These are phyloP conservation scores for Nipponia nippon DNA, from an alignment of 2,113 vertebrate genomes.

Conservation along the genomic window DNA sequence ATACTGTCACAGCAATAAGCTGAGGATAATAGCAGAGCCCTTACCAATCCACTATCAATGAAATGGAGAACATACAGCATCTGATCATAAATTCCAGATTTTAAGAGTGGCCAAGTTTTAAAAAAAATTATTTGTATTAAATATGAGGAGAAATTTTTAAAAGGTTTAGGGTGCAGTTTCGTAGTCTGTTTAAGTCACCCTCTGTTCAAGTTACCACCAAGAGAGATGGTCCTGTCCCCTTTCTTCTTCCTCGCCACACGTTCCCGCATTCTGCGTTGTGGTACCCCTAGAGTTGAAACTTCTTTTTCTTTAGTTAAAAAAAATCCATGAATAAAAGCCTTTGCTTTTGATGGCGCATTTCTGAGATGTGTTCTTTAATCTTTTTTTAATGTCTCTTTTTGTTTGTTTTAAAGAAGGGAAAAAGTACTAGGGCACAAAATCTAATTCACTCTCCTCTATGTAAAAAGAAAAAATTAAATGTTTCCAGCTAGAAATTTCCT, in stretches of 20 bases:
- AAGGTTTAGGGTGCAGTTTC: not conserved
- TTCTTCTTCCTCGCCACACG: not conserved
- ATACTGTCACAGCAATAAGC: not conserved
- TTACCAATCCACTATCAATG: not conserved
- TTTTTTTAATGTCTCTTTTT: not conserved
- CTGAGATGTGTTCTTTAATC: not conserved
- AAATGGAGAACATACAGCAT: not conserved
- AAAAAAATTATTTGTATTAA: not conserved
- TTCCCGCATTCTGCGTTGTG: not conserved
- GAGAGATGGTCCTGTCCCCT: not conserved
- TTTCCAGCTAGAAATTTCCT: not conserved
- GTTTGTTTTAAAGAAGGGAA: not conserved
- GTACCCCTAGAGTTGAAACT: not conserved
- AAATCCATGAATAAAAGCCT: not conserved
- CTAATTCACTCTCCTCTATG: not conserved
- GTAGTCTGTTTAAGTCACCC: not conserved
- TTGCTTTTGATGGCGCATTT: not conserved
- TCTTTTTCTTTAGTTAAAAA: not conserved
- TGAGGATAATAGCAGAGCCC: not conserved
- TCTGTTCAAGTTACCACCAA: not conserved
- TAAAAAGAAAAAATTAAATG: not conserved
- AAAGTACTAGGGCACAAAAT: not conserved
- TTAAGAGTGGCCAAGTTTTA: not conserved
- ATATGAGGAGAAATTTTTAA: not conserved
- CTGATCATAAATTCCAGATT: not conserved